These are phyloP conservation scores for Thaleichthys pacificus DNA, from an alignment of 2,797 vertebrate species.

Conservation along the genomic window DNA sequence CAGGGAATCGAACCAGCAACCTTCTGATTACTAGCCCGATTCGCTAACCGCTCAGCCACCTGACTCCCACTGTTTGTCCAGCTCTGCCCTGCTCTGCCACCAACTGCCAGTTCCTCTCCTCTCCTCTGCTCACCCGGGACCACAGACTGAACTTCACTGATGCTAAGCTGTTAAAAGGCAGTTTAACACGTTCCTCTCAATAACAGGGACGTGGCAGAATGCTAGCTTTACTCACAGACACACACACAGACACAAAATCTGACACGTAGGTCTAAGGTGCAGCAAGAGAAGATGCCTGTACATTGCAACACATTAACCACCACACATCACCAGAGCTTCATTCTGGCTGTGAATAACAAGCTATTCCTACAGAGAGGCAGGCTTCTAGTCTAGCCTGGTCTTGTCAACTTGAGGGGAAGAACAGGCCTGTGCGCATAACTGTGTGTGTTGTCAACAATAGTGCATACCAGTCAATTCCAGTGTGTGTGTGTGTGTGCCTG, in stretches of 20 bases:
- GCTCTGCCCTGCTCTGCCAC: too few relatives aligned
- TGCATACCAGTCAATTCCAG: constrained; percentile 1
- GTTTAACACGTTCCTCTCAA: not conserved
- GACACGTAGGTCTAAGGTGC: not conserved
- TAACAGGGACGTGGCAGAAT: not conserved
- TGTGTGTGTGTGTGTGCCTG: constrained; percentile 14
- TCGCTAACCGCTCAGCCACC: too few relatives aligned
- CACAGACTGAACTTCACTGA: too few relatives aligned
- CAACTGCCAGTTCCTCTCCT: too few relatives aligned
- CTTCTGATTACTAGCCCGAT: too few relatives aligned
- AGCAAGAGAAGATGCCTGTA: not conserved
- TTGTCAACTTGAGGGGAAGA: not conserved
- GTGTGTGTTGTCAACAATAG: too few relatives aligned
- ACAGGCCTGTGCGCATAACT: constrained; percentile 8
- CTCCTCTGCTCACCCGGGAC: too few relatives aligned
- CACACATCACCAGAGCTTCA: not conserved
- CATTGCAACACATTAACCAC: not conserved
- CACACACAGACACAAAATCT: not conserved
- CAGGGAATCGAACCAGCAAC: too few relatives aligned
- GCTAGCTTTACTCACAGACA: not conserved
- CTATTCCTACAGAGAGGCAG: not conserved
- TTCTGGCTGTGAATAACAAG: not conserved
- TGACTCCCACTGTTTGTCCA: too few relatives aligned
- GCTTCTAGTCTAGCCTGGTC: constrained; percentile 33
- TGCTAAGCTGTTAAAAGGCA: not conserved